Evolutionary conservation across 2,113 vertebrate genomes (phyloP).

Genomic region (Myiagra hebetior): DNA sequence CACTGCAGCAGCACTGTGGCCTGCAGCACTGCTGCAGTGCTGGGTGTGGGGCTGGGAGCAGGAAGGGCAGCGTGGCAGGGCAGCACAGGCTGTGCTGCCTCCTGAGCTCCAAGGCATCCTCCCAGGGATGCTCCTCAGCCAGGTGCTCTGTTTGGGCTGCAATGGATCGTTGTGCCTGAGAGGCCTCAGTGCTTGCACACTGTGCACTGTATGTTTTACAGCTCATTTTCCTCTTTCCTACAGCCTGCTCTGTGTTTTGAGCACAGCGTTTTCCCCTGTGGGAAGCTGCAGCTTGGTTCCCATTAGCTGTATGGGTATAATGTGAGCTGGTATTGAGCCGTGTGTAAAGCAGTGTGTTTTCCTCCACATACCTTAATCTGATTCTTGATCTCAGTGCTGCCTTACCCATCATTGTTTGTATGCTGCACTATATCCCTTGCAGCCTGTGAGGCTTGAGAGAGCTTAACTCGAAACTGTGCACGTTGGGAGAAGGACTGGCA

Average conservation of each 20-base stretch:
- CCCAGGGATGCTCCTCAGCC: not conserved
- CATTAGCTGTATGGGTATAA: not conserved
- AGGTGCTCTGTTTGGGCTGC: not conserved
- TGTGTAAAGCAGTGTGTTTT: not conserved
- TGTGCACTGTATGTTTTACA: not conserved
- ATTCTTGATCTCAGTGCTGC: not conserved
- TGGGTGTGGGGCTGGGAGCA: accelerated
- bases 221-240: not conserved
- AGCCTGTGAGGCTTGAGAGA: not conserved
- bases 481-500: accelerated
- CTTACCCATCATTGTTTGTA: not conserved
- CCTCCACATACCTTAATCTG: not conserved
- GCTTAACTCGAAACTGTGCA: not conserved
- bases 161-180: accelerated
- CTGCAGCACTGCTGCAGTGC: not conserved
- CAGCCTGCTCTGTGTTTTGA: not conserved
- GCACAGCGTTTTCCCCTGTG: not conserved
- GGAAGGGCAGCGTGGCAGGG: not conserved
- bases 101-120: not conserved
- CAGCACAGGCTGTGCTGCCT: not conserved
- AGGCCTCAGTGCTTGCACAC: not conserved
- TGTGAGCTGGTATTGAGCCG: not conserved
- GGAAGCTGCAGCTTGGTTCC: not conserved
- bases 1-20: not conserved
- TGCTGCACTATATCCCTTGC: not conserved